phyloP scores from a whole-genome alignment of 2,888 invertebrate genomes.

The Pemphredon lugubris region DNA sequence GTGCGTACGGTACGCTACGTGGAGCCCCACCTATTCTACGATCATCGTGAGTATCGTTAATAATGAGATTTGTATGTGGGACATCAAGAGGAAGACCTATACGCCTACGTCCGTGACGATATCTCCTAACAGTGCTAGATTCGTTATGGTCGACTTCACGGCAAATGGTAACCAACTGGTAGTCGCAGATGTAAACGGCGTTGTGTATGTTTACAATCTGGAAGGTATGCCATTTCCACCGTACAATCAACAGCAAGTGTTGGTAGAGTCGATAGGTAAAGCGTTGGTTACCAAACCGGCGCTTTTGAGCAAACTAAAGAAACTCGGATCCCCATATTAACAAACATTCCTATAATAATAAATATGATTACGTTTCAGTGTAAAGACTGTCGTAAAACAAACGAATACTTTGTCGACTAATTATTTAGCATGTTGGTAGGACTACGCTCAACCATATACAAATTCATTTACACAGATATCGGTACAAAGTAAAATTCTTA shows the following conservation, averaged over 20 bases:
- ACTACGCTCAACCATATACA: not conserved
- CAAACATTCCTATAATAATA: not conserved
- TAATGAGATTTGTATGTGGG: slow-evolving; percentile 89
- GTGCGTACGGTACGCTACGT: slow-evolving; percentile 84
- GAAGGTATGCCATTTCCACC: slow-evolving; percentile 90
- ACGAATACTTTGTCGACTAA: not conserved
- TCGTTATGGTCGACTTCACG: slow-evolving; percentile 85
- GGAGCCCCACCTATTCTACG: slow-evolving; percentile 90
- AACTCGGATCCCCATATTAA: slow-evolving; percentile 80
- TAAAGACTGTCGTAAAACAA: too few species aligned
- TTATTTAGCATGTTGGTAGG: too few species aligned
- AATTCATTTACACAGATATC: too few species aligned
- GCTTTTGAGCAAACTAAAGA: slow-evolving; percentile 84
- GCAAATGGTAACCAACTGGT: slow-evolving; percentile 86
- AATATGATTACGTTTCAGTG: too few species aligned
- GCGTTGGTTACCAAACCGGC: slow-evolving; percentile 85
- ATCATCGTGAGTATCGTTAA: slow-evolving; percentile 87
- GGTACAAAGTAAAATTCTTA: too few species aligned
- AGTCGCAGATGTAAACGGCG: slow-evolving; percentile 86
- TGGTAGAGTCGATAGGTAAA: slow-evolving; percentile 85
- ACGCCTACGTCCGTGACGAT: slow-evolving; percentile 85
- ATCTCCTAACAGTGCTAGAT: slow-evolving; percentile 80
- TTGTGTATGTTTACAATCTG: slow-evolving; percentile 86
- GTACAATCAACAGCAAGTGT: slow-evolving; percentile 85
- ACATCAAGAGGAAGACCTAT: slow-evolving; percentile 87